Base-by-base conservation (phyloP, 2,113 vertebrate species). In the Cebus imitator region DNA sequence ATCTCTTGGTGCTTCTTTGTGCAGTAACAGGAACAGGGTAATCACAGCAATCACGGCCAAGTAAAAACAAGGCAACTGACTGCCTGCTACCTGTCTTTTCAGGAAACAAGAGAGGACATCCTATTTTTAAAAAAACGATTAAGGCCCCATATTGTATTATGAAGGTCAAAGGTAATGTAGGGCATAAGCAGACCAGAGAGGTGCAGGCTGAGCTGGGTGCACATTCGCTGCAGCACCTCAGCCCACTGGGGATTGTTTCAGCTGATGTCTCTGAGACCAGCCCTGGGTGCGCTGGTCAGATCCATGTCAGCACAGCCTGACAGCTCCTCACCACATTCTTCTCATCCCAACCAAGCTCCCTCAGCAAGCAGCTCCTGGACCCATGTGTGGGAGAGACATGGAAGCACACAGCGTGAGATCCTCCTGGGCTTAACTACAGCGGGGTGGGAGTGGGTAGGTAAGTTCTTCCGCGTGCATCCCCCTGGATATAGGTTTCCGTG, bases 341-440 rank as follows among this genome's bases (percentile, higher is more conserved):
- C 12, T 20, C n/a, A 70, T 11, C 35, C 16, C 4, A 23, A 0
- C 0, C 3, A 32, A 12, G 45, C 2, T 1, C 20, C 21, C 48
- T 20, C 16, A 4, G 6, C 4, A 18, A 13, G 11, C 2, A 13
- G 10, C 1, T 23, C 23, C 30, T 21, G 5, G 10, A 72, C 7
- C 1, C 4, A 6, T 6, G 9, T 0, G 5, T 64, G 1, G 10
- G 14, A 3, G 21, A 55, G 50, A n/a, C 37, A 4, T 16, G 7
- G 37, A 50, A 73, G 17, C 61, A 64, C 23, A 0, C 0, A 4
- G 16, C 14, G 6, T 23, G 32, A 52, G 35, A 20, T 11, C 5
- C 16, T 20, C 57, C n/a, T 32, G 6, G n/a, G 7, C 6, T 48
- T 83, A 16, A 61, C 13, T 68, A 18, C 48, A 5, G 0, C 8